phyloP scores from a whole-genome alignment of 2,888 invertebrate species.

The Dendrolimus pini region DNA sequence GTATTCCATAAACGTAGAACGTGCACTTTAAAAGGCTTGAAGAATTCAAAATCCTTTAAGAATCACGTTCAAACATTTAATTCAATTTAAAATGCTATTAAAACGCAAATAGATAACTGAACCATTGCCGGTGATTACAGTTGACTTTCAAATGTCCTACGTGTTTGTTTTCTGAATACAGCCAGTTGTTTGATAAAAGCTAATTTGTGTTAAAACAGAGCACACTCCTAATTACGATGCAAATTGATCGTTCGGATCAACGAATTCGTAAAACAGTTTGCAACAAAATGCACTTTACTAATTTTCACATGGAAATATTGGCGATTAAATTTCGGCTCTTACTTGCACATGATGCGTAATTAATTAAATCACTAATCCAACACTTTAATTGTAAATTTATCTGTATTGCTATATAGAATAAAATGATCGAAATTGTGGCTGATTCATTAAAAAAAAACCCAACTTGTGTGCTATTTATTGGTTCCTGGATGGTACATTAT shows the following conservation, averaged over 20 bases:
- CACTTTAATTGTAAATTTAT: too few species aligned
- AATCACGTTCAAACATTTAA: neutral
- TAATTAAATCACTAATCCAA: neutral
- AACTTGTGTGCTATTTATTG: too few species aligned
- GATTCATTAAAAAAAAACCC: too few species aligned
- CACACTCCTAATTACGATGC: constrained; percentile 65
- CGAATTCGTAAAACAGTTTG: constrained; percentile 49
- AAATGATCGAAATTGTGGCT: too few species aligned
- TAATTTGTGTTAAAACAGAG: constrained; percentile 63
- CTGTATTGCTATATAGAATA: too few species aligned
- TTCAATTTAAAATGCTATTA: neutral
- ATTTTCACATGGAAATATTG: constrained; percentile 15
- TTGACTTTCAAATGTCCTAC: constrained; percentile 9
- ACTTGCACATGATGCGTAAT: neutral
- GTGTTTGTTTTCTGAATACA: constrained; percentile 35
- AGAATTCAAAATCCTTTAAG: neutral
- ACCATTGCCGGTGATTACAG: neutral
- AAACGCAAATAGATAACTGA: neutral
- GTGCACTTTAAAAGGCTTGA: too few species aligned
- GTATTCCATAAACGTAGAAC: too few species aligned
- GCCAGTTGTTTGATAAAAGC: constrained; percentile 42
- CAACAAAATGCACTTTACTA: constrained; percentile 27
- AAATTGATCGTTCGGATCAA: constrained; percentile 65
- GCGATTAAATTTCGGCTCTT: neutral
- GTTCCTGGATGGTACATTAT: too few species aligned